Base-by-base conservation (phyloP, 2,113 vertebrate species). In the Carassius carassius region DNA sequence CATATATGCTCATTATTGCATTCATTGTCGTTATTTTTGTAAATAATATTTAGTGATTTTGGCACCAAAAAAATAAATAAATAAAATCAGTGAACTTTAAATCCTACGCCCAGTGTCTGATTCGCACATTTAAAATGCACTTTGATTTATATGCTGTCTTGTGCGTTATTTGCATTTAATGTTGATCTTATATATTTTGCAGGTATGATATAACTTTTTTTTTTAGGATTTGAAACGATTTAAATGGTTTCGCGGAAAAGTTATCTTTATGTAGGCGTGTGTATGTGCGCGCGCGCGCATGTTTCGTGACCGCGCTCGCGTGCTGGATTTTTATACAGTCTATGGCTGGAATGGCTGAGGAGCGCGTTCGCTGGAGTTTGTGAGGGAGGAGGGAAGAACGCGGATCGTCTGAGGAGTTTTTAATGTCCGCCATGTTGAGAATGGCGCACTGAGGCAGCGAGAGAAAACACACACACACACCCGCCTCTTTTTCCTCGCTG, bases 391-490 rank as follows among this genome's bases (percentile, higher is more conserved):
- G 84, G 95, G 95, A 95, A 95, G 92, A 94, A 95, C 95, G 95
- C 94, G 95, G 95, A 97, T 95, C 95, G 93, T 96, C 95, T 94
- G 91, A 90, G 91, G 94, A 95, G 94, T 94, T 94, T 96, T 96
- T 98, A 98, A 99, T 99, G 98, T 98, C 98, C 97, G 97, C 98
- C 98, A 98, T 98, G 98, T 99, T 99, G 96, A 95, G 96, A 96
- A 97, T 97, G 97, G 97, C 97, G 97, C 95, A 95, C 93, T 99
- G 97, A 95, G 92, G 93, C 97, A 92, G 95, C 94, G 93, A 91
- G 95, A 95, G 96, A 92, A 92, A 94, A 93, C 92, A 94, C 92
- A 95, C 41, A 41, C 41, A 44, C 94, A 96, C 93, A 94, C 94
- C 94, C 95, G 95, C 96, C 94, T 94, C 95, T 91, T 86, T 91